A percentile compares a stretch with the other conserved stretches of the same genome.
Evolutionary conservation across 1,140 invertebrate genomes (phyloP).

Genomic region (Trichogramma pretiosum): DNA sequence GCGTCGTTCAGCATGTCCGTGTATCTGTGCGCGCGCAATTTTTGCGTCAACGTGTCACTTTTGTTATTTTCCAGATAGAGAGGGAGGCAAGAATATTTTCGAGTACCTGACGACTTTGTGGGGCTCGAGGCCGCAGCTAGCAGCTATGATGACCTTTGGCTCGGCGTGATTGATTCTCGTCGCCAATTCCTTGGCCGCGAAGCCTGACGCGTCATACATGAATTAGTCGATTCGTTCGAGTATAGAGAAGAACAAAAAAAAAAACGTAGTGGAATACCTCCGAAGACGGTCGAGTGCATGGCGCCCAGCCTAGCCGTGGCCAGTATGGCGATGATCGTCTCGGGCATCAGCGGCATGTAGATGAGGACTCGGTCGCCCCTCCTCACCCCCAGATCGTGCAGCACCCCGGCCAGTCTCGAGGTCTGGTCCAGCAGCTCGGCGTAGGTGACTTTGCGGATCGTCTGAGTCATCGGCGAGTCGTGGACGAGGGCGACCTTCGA

Average conservation of each 20-base stretch:
- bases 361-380: constrained; percentile 75
- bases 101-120: constrained; percentile 66
- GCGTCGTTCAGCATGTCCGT: constrained; percentile 83
- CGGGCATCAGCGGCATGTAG: constrained; percentile 86
- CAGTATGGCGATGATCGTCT: constrained; percentile 77
- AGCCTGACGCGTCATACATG: no score
- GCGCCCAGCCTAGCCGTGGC: constrained; percentile 75
- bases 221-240: no score
- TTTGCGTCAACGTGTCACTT: background rate
- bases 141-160: constrained; percentile 80
- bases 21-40: constrained; percentile 51
- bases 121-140: constrained; percentile 84
- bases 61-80: background rate
- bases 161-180: constrained; percentile 77
- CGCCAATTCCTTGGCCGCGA: constrained; percentile 78
- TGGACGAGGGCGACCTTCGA: constrained; percentile 76
- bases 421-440: constrained; percentile 69
- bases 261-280: constrained; percentile 61
- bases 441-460: constrained; percentile 69
- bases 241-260: no score
- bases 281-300: constrained; percentile 81
- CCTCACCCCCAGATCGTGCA: constrained; percentile 62
- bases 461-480: constrained; percentile 78
- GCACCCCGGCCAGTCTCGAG: constrained; percentile 64
- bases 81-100: background rate